A percentile compares a stretch with the other conserved stretches of the same genome.
These are phyloP conservation scores for Zonotrichia albicollis DNA, from an alignment of 2,797 vertebrate genomes.

Conservation along the genomic window DNA sequence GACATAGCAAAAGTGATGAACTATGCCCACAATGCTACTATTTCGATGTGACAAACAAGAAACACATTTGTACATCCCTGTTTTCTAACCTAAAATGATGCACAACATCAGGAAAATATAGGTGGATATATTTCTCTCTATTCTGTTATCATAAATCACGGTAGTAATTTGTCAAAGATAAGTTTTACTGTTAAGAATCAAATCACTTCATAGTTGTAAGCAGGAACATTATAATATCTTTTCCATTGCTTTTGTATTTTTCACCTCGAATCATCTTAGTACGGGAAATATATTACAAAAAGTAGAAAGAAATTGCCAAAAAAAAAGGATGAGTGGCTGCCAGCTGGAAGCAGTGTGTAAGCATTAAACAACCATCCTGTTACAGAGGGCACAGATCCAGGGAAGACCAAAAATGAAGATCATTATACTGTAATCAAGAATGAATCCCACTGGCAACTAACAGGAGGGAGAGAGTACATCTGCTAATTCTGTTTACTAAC, in stretches of 20 bases:
- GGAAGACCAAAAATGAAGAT: constrained; percentile 18
- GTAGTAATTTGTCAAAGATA: neutral
- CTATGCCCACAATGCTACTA: neutral
- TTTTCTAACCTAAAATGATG: neutral
- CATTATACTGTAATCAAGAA: neutral
- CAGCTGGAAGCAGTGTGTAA: constrained; percentile 13
- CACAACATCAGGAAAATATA: neutral
- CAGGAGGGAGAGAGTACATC: neutral
- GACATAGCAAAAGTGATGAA: neutral
- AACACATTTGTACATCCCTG: neutral
- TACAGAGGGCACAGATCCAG: constrained; percentile 11
- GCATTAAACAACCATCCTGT: constrained; percentile 24
- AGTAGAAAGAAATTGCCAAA: neutral
- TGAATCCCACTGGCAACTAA: neutral
- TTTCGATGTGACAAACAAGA: neutral
- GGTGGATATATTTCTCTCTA: neutral
- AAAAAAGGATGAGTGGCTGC: neutral
- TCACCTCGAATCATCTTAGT: neutral
- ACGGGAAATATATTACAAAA: neutral
- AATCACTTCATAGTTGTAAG: neutral
- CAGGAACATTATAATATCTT: neutral
- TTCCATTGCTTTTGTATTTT: neutral
- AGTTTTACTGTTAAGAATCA: neutral
- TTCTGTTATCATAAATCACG: neutral
- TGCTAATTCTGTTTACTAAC: constrained; percentile 30